These are phyloP conservation scores for Ophthalmolycus amberensis DNA, from an alignment of 2,113 vertebrate genomes.

Conservation along the genomic window DNA sequence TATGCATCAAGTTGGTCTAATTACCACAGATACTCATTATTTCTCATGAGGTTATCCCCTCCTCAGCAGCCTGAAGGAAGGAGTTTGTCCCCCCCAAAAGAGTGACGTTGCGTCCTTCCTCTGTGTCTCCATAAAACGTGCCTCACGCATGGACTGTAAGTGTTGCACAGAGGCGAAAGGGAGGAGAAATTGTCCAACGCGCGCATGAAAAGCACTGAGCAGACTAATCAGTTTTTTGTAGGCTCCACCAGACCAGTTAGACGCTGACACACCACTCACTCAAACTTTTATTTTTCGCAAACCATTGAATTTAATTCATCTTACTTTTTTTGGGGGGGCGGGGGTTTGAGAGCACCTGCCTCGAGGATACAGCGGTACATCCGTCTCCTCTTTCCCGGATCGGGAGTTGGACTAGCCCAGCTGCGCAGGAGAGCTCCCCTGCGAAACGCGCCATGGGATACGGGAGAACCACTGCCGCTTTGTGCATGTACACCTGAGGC, in stretches of 20 bases:
- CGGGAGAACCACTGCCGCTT: slow-evolving; percentile 28
- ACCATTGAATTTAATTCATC: neutral
- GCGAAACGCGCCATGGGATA: slow-evolving; percentile 61
- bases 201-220: slow-evolving; percentile 28
- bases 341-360: slow-evolving; percentile 75
- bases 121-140: slow-evolving; percentile 76
- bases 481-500: slow-evolving; percentile 42
- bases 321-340: neutral
- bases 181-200: slow-evolving; percentile 49
- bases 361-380: slow-evolving; percentile 49
- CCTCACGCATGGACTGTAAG: slow-evolving; percentile 53
- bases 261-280: neutral
- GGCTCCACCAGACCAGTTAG: neutral
- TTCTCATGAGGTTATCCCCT: neutral
- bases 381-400: slow-evolving; percentile 46
- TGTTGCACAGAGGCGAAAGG: slow-evolving; percentile 48
- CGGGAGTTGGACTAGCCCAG: slow-evolving; percentile 38
- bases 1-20: neutral
- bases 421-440: slow-evolving; percentile 61
- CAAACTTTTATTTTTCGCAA: neutral
- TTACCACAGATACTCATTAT: neutral
- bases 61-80: neutral
- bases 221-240: slow-evolving; percentile 31
- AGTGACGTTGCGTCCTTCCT: slow-evolving; percentile 82
- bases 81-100: slow-evolving; percentile 32